phyloP scores from a whole-genome alignment of 2,888 invertebrate species.

The Dolichomitus sp. region DNA sequence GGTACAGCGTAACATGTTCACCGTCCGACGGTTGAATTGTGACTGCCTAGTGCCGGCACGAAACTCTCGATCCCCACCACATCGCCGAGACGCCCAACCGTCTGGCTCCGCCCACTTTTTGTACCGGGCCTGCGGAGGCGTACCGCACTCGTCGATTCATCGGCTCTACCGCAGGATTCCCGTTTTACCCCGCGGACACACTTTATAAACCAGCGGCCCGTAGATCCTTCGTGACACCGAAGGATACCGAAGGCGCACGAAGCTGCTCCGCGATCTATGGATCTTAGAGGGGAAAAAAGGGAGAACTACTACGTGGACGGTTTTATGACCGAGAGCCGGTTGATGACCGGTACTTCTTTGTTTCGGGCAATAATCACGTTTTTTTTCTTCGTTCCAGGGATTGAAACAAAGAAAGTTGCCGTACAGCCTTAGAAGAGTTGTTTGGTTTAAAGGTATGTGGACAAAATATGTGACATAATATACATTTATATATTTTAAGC shows the following conservation, averaged over 20 bases:
- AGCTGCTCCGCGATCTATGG: conserved; percentile 1
- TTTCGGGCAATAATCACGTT: neutral
- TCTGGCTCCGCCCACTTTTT: conserved; percentile 43
- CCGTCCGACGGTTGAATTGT: conserved; percentile 79
- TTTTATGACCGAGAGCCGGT: neutral
- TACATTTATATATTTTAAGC: no score
- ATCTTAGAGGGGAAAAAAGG: neutral
- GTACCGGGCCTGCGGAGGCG: conserved; percentile 10
- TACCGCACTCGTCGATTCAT: neutral
- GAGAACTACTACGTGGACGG: neutral
- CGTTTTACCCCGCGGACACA: conserved; percentile 17
- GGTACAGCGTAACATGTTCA: conserved; percentile 69
- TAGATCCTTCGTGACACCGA: conserved; percentile 13
- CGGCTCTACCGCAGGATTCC: conserved; percentile 7
- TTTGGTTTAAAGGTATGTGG: neutral
- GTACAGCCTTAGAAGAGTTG: no score
- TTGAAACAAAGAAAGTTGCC: neutral
- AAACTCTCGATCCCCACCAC: conserved; percentile 71
- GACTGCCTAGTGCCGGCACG: conserved; percentile 75
- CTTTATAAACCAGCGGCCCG: conserved; percentile 2
- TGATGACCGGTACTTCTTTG: neutral
- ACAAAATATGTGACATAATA: no score
- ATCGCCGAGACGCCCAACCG: conserved; percentile 7
- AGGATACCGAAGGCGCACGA: conserved; percentile 2
- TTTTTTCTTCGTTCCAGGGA: neutral